Conservation (phyloP, 2,888 invertebrate genomes). For the Salticus scenicus region DNA sequence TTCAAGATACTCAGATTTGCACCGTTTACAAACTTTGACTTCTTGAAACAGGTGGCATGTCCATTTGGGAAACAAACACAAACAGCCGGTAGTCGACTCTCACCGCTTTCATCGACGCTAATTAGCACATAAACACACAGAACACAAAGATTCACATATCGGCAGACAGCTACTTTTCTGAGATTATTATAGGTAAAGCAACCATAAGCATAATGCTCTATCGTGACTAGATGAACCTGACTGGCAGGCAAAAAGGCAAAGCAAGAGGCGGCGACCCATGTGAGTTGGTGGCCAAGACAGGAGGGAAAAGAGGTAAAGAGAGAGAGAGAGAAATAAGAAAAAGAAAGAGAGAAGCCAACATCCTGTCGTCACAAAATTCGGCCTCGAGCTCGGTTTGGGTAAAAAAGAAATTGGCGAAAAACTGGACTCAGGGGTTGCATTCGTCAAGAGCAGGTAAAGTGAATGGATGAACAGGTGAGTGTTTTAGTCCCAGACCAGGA, state of each 20-base stretch:
- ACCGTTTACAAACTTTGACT: no score
- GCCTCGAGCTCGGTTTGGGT: constrained; percentile 25
- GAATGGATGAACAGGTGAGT: not conserved
- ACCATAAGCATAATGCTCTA: not conserved
- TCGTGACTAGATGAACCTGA: not conserved
- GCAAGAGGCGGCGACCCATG: constrained; percentile 19
- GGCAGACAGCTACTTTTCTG: not conserved
- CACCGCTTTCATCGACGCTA: not conserved
- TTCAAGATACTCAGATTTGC: no score
- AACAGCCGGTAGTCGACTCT: no score
- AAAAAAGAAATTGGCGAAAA: constrained; percentile 30
- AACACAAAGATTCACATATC: not conserved
- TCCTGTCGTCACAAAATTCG: constrained; percentile 38
- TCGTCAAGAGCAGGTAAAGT: not conserved
- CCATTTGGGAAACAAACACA: no score
- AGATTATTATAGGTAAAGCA: not conserved
- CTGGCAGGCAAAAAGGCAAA: not conserved
- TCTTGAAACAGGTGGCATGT: no score
- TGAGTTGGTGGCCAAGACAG: constrained; percentile 26
- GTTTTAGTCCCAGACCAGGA: not conserved
- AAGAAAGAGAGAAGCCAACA: constrained; percentile 13
- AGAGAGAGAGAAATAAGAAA: constrained; percentile 10
- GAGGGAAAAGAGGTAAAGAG: constrained; percentile 36
- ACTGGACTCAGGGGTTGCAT: constrained; percentile 50
- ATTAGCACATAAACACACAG: not conserved